Conservation (phyloP, 2,113 vertebrate species). For the Lampris megalopsis region DNA sequence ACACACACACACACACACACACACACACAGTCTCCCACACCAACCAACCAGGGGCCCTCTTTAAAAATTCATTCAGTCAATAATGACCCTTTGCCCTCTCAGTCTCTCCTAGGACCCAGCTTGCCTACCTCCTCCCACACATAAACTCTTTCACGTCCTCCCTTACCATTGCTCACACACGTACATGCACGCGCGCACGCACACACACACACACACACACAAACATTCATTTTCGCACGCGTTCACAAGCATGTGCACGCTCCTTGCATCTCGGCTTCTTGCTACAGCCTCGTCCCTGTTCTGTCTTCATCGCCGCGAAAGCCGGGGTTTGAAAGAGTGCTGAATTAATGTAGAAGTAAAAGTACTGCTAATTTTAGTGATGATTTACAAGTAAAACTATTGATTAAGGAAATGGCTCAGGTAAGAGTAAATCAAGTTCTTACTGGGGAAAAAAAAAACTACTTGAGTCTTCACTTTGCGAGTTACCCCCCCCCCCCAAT, state of each 20-base stretch:
- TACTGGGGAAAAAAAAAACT: too few species aligned
- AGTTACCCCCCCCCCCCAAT: too few species aligned
- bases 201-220: slow-evolving; percentile 22
- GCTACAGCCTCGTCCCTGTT: slow-evolving; percentile 8
- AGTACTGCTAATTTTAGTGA: too few species aligned
- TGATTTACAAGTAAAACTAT: too few species aligned
- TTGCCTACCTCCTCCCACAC: slow-evolving; percentile 78
- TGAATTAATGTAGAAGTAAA: too few species aligned
- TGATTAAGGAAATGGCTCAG: too few species aligned
- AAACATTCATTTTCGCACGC: slow-evolving; percentile 3
- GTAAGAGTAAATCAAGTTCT: too few species aligned
- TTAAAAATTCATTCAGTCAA: slow-evolving; percentile 84
- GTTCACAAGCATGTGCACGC: too few species aligned
- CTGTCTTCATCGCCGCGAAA: slow-evolving; percentile 22
- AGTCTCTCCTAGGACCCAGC: slow-evolving; percentile 73
- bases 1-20: slow-evolving; percentile 37
- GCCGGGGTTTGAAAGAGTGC: background rate
- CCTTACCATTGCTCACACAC: slow-evolving; percentile 22
- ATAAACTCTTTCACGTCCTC: slow-evolving; percentile 37
- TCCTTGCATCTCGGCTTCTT: too few species aligned
- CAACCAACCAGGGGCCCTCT: slow-evolving; percentile 62
- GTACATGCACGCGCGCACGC: slow-evolving; percentile 34
- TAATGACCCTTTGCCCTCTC: slow-evolving; percentile 79
- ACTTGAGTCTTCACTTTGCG: too few species aligned
- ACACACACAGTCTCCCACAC: slow-evolving; percentile 46